Evolutionary conservation across 1,140 invertebrate genomes (phyloP).

Genomic region (Atta cephalotes): DNA sequence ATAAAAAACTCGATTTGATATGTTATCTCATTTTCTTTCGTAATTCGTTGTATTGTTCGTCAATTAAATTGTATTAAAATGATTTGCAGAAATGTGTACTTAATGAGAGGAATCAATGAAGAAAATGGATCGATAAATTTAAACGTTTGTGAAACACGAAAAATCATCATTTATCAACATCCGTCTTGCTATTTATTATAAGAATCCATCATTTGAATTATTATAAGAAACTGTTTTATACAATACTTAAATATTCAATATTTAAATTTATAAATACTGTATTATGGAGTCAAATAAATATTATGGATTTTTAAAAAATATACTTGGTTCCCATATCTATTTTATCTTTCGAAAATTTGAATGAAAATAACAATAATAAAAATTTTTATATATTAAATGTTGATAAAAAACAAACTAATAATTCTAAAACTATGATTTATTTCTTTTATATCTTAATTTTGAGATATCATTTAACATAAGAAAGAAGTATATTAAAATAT

Average conservation of each 20-base stretch:
- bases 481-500: not conserved
- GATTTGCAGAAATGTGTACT: not conserved
- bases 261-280: not conserved
- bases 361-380: not conserved
- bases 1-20: not conserved
- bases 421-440: not conserved
- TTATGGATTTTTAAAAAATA: constrained; percentile 5
- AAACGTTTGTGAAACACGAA: not conserved
- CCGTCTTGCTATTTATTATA: no score
- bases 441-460: not conserved
- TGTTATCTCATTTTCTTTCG: not conserved
- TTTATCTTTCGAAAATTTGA: not conserved
- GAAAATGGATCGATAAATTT: not conserved
- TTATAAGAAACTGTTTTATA: not conserved
- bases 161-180: not conserved
- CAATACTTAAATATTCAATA: not conserved
- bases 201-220: not conserved
- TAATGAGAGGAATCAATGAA: not conserved
- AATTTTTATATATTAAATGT: no score
- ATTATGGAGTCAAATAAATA: not conserved
- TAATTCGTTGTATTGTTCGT: not conserved
- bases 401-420: not conserved
- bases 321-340: not conserved
- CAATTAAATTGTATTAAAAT: not conserved
- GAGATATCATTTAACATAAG: not conserved